A percentile compares a stretch with the other conserved stretches of the same genome.
phyloP scores from a whole-genome alignment of 2,113 vertebrate species.

The Melanerpes aurifrons region DNA sequence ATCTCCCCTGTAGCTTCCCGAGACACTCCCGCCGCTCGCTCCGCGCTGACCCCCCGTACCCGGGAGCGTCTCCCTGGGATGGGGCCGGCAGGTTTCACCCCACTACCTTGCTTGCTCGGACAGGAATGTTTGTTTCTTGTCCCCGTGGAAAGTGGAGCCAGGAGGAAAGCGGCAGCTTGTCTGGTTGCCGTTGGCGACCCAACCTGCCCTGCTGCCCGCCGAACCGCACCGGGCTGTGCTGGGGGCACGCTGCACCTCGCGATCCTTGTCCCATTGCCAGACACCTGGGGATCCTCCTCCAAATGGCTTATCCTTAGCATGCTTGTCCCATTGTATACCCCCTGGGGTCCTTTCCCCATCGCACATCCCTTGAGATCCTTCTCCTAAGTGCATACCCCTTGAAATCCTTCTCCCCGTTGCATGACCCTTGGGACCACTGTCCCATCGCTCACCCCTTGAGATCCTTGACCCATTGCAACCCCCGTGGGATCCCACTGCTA shows the following conservation, averaged over 20 bases:
- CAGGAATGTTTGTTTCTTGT: background rate
- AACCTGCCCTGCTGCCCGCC: background rate
- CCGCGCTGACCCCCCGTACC: background rate
- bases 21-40: too few species aligned
- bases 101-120: background rate
- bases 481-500: background rate
- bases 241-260: background rate
- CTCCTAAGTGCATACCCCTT: background rate
- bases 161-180: background rate
- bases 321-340: background rate
- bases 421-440: background rate
- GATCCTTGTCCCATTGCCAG: background rate
- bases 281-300: background rate
- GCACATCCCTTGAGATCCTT: background rate
- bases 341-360: background rate
- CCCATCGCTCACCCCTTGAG: too few species aligned
- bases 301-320: background rate
- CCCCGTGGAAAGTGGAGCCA: background rate
- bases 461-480: fast-evolving
- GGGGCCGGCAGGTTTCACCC: background rate
- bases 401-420: background rate
- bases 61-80: background rate
- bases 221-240: background rate
- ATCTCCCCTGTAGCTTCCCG: background rate
- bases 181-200: constrained; percentile 58